These are phyloP conservation scores for Poicephalus gulielmi DNA, from an alignment of 2,113 vertebrate species.

Conservation along the genomic window DNA sequence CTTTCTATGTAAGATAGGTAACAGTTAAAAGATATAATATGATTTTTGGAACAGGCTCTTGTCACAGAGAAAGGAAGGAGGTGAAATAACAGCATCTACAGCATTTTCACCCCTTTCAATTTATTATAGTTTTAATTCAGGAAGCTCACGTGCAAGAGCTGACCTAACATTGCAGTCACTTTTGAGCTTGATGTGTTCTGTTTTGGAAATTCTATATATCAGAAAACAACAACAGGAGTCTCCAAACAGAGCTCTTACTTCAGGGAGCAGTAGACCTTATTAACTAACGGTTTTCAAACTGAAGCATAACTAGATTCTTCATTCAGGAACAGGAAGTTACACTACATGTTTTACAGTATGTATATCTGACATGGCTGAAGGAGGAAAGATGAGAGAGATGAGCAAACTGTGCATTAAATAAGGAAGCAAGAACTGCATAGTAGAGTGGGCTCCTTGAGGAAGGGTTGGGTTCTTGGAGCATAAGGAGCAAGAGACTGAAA, in stretches of 20 bases:
- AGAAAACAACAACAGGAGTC: background rate
- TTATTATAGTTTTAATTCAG: background rate
- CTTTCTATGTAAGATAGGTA: background rate
- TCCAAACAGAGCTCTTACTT: background rate
- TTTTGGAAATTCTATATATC: background rate
- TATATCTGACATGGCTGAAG: background rate
- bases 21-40: background rate
- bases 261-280: background rate
- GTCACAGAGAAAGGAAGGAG: background rate
- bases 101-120: background rate
- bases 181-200: background rate
- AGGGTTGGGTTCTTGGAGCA: background rate
- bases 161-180: background rate
- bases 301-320: rapidly evolving
- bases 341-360: background rate
- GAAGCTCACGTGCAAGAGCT: background rate
- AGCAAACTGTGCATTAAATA: background rate
- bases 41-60: background rate
- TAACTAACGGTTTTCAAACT: background rate
- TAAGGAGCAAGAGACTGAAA: background rate
- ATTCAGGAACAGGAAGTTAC: background rate
- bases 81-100: background rate
- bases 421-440: background rate
- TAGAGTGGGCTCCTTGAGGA: background rate
- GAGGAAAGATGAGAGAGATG: background rate